These are phyloP conservation scores for Sparidentex hasta DNA, from an alignment of 2,797 vertebrate species.

Conservation along the genomic window DNA sequence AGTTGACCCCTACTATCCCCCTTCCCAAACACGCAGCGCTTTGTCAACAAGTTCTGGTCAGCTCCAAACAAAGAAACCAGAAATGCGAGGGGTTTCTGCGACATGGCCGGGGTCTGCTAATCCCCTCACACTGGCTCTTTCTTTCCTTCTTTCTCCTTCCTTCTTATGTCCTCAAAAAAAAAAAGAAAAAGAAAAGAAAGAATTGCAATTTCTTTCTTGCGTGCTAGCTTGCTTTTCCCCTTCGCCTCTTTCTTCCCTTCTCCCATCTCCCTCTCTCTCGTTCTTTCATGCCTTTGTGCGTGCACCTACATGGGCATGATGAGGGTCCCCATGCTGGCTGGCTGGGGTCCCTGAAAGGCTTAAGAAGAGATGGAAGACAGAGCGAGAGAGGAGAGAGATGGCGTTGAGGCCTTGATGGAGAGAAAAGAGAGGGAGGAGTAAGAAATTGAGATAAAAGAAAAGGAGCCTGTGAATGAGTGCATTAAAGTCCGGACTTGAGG, in stretches of 20 bases:
- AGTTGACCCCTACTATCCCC: slow-evolving; percentile 84
- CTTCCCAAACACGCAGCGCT: slow-evolving; percentile 87
- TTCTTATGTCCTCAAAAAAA: slow-evolving; percentile 80
- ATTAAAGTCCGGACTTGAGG: slow-evolving; percentile 69
- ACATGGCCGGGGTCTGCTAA: slow-evolving; percentile 93
- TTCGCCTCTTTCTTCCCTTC: slow-evolving; percentile 73
- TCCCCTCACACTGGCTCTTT: slow-evolving; percentile 90
- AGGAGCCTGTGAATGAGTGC: slow-evolving; percentile 65
- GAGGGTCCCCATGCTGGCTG: slow-evolving; percentile 79
- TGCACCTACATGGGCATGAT: slow-evolving; percentile 82
- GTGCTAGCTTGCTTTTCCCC: slow-evolving; percentile 71
- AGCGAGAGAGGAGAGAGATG: slow-evolving; percentile 56
- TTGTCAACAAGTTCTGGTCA: slow-evolving; percentile 96
- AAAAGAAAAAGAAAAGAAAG: slow-evolving; percentile 83
- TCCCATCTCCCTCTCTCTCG: slow-evolving; percentile 66
- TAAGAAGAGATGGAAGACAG: slow-evolving; percentile 65
- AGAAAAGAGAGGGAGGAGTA: slow-evolving; percentile 74
- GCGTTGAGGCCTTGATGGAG: slow-evolving; percentile 63
- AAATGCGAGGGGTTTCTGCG: slow-evolving; percentile 91
- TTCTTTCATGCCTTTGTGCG: slow-evolving; percentile 84
- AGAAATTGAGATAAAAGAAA: slow-evolving; percentile 76
- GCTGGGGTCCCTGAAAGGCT: slow-evolving; percentile 77
- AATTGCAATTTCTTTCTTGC: slow-evolving; percentile 86
- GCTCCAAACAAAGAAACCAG: slow-evolving; percentile 90
- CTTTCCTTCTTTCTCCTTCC: slow-evolving; percentile 84